Evolutionary conservation across 2,797 vertebrate species (phyloP).

Genomic region (Alca torda): DNA sequence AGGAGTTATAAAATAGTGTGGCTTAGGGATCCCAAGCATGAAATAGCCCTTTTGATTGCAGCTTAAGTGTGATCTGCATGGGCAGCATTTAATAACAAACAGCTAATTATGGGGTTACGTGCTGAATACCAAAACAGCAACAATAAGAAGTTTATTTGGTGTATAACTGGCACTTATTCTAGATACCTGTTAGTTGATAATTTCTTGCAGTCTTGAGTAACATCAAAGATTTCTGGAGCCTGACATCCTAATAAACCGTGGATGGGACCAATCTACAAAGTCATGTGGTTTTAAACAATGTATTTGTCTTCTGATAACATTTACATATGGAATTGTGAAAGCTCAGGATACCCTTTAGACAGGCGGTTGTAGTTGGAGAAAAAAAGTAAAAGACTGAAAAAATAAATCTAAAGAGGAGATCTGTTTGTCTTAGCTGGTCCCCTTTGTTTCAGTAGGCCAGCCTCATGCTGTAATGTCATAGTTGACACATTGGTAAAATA

Average conservation of each 20-base stretch:
- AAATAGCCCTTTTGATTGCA: neutral
- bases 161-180: neutral
- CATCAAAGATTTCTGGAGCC: neutral
- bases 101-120: neutral
- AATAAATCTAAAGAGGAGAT: neutral
- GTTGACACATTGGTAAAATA: neutral
- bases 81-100: neutral
- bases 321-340: neutral
- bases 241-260: fast-evolving
- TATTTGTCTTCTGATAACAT: neutral
- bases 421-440: neutral
- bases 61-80: neutral
- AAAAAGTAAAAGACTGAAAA: neutral
- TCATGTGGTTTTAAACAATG: neutral
- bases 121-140: neutral
- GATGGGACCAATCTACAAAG: neutral
- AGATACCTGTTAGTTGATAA: neutral
- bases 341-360: neutral
- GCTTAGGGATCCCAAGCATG: neutral
- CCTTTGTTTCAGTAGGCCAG: neutral
- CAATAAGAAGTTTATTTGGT: neutral
- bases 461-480: neutral
- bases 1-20: neutral
- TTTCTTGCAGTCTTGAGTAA: neutral
- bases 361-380: neutral